Base-by-base conservation (phyloP, 35 echinoderm and acorn worm species). In the Anneissia japonica region DNA sequence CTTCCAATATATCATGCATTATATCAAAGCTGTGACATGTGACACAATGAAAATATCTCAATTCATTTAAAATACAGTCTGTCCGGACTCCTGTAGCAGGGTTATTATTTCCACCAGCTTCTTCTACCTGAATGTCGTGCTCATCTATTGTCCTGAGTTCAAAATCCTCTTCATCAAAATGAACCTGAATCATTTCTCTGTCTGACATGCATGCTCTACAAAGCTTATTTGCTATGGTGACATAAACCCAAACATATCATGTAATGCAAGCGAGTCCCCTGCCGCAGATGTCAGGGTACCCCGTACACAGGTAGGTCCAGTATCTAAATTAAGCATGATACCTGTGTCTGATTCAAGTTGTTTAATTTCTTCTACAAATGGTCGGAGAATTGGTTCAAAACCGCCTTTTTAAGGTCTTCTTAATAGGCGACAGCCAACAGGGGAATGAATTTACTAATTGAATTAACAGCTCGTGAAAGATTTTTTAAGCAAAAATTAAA, bases 1-100 rank as follows among this genome's bases (percentile, higher is more conserved):
- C 80, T 30, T 82, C 80, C 39, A 40, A 40, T 41, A 82, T 82
- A 30, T 82, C 39, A 82, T 82, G 80, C 80, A 82, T 82, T 9
- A 82, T 11, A 41, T 82, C 39, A 45, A 37, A 82, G 37, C 41
- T 82, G 41, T 31, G 41, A 45, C 41, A 41, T 82, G 39, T 82
- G 3, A 82, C 80, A 82, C 30, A 41, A 82, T 82, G 80, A 41
- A 82, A 82, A 31, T 9, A 40, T 9, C 39, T 39, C 36, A 82
- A 37, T 37, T 82, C 41, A 31, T 82, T 82, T 30, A 82, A 82
- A 43, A 35, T 41, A 39, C 39, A 82, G 2, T 39, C 4, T 4
- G n/a, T 43, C 41, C 38, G 9, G 11, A 82, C 80, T 41, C 80
- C 80, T 0, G 80, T 82, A 12, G 0, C 11, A 12, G 80, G n/a